Evolutionary conservation across 2,888 invertebrate species (phyloP), one percentile per base, ranked within the genome.

Genomic region (Tyria jacobaeae): DNA sequence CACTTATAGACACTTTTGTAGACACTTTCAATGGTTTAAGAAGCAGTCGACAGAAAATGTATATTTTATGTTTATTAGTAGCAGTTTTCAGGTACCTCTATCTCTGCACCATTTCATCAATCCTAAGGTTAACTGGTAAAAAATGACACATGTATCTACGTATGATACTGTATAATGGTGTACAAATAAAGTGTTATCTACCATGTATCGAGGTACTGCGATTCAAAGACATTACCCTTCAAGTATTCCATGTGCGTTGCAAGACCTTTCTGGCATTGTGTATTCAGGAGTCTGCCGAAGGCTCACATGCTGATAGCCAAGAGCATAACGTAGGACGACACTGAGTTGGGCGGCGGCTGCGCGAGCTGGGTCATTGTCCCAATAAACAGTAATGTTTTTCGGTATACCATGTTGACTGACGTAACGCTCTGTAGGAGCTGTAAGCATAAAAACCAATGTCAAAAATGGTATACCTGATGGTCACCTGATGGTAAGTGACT

Each of bases 301-400:
- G 7, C 0, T 58, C 39, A 67, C 70, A 63, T 31, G 34, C 31
- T 96, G 37, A 95, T 92, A 95, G 76, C 95, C 96, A 63, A 98
- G 89, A 84, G 96, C 96, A 52, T 91, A 87, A 82, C 96, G 97
- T 49, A 99, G 91, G 48, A 96, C 94, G 27, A 97, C 96, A 76
- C 95, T 95, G 62, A 99, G 93, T 84, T 97, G 97, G 74, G 97
- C 97, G 90, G 97, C 97, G 44, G 97, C 96, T 71, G 96, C 96
- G 64, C 95, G 95, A 21, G 95, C 87, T 62, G 96, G 95, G 57
- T 95, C 95, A 14, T 96, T 96, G 89, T 96, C 96, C 90, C 98
- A 98, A 91, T 97, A 97, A 66, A 98, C 96, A 31, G 48, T 10
- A 51, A 81, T 50, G 39, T 1, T 24, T 12, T 9, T 49, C 2